Conservation (phyloP, 2,797 vertebrate species). For the Sebastes umbrosus region DNA sequence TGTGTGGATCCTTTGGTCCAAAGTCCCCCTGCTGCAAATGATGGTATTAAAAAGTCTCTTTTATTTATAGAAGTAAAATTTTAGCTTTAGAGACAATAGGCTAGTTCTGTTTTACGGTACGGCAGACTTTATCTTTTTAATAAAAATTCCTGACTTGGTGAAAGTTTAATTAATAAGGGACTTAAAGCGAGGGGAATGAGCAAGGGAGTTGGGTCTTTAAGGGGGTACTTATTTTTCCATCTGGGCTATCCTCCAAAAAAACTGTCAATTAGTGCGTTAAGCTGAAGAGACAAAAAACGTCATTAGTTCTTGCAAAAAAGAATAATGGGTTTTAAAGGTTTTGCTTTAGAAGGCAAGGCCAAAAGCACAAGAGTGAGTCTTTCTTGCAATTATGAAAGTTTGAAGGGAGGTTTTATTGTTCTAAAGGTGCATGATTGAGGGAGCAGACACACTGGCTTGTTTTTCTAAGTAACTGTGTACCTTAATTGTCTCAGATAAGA, state of each 20-base stretch:
- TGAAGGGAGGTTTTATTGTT: conserved; percentile 68
- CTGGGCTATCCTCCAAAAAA: conserved; percentile 87
- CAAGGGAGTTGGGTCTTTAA: conserved; percentile 85
- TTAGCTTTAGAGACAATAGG: conserved; percentile 79
- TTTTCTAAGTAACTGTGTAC: conserved; percentile 47
- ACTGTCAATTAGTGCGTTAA: conserved; percentile 87
- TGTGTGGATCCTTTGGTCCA: conserved; percentile 65
- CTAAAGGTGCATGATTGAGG: conserved; percentile 51
- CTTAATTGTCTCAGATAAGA: conserved; percentile 44
- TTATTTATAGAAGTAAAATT: conserved; percentile 81
- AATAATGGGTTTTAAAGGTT: conserved; percentile 87
- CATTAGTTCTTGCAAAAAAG: conserved; percentile 86
- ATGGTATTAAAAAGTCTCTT: conserved; percentile 77
- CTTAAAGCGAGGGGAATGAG: conserved; percentile 83
- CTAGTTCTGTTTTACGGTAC: conserved; percentile 75
- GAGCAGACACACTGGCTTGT: conserved; percentile 57
- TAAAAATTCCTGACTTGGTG: conserved; percentile 84
- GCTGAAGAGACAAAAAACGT: conserved; percentile 87
- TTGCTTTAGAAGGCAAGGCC: conserved; percentile 78
- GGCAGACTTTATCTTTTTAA: conserved; percentile 84
- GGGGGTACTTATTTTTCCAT: conserved; percentile 87
- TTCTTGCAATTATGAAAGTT: conserved; percentile 76
- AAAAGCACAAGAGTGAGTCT: conserved; percentile 73
- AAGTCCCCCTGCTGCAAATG: conserved; percentile 64
- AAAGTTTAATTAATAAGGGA: conserved; percentile 89